These are phyloP conservation scores for Nasonia vitripennis DNA, from an alignment of 1,140 invertebrate genomes.

Conservation along the genomic window DNA sequence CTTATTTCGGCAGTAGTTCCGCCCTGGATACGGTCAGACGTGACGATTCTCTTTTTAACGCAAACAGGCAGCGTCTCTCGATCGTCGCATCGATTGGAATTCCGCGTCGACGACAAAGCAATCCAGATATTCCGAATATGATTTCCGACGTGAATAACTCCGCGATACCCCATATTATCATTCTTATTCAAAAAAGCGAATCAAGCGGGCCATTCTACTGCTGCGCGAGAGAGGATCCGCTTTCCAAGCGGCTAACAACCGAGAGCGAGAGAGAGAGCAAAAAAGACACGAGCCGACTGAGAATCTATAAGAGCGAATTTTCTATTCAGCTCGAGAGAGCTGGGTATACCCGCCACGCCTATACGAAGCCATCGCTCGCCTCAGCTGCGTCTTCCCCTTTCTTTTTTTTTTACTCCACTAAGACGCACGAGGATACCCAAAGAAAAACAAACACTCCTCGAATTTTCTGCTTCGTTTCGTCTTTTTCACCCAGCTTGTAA, in stretches of 20 bases:
- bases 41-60: not conserved
- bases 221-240: not conserved
- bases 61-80: not conserved
- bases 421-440: not conserved
- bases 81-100: not conserved
- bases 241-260: not conserved
- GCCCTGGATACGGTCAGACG: not conserved
- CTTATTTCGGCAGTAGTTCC: not conserved
- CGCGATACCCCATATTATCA: not conserved
- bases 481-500: not conserved
- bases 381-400: conserved; percentile 10
- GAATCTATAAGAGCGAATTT: conserved; percentile 22
- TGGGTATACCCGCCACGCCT: not conserved
- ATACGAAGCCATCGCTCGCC: not conserved
- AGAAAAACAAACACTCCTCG: conserved; percentile 31
- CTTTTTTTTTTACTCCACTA: not conserved
- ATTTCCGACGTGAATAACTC: conserved; percentile 2
- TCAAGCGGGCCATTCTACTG: not conserved
- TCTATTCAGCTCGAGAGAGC: not conserved
- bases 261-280: not conserved
- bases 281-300: not conserved
- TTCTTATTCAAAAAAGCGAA: conserved; percentile 12
- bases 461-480: conserved; percentile 19
- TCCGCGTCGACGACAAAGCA: not conserved
- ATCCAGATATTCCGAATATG: not conserved